Evolutionary conservation across 1,140 invertebrate genomes (phyloP), one percentile per base, ranked within the genome.

Genomic region (Brachystomella parvula): DNA sequence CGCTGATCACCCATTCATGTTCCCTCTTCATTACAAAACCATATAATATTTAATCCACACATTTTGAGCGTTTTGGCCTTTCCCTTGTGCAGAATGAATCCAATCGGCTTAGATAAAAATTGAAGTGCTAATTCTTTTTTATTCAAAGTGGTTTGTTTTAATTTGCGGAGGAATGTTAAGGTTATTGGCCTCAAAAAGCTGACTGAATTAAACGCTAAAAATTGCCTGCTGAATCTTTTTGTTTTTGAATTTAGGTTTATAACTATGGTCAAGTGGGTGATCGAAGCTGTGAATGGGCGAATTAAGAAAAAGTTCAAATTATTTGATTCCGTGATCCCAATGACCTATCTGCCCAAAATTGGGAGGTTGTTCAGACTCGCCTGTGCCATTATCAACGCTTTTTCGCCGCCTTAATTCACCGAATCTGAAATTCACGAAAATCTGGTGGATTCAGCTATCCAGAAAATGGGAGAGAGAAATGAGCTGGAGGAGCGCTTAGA

Each of bases 231-330:
- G n/a, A n/a, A n/a, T n/a, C n/a, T n/a, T n/a, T n/a, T n/a, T n/a
- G n/a, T n/a, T n/a, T n/a, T n/a, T n/a, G 2, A 35, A 2, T 33
- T 47, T 9, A 9, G 63, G 6, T 21, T n/a, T 2, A 29, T 64
- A 19, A 65, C 63, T 17, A 60, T 61, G 57, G 31, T 28, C 19
- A 47, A 63, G 29, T 69, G 63, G 63, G 24, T 60, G 0, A 57
- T 69, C 17, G 63, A 69, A 61, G 26, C n/a, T 21, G 33, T 58
- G 3, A 76, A 77, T 67, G 75, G 76, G 0, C 12, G 66, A 24
- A 35, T 68, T 12, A 68, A 68, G 21, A 68, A 64, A n/a, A 35
- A 61, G 57, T 64, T 60, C 24, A 64, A 64, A 26, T 68, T 64
- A 35, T 64, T 68, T 61, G 44, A 58, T 1, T 6, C 19, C 12